Percentiles rank a stretch among this genome's conserved stretches.
These are phyloP conservation scores for Chaetoderma sp. DNA, from an alignment of 2,888 invertebrate species.

Conservation along the genomic window DNA sequence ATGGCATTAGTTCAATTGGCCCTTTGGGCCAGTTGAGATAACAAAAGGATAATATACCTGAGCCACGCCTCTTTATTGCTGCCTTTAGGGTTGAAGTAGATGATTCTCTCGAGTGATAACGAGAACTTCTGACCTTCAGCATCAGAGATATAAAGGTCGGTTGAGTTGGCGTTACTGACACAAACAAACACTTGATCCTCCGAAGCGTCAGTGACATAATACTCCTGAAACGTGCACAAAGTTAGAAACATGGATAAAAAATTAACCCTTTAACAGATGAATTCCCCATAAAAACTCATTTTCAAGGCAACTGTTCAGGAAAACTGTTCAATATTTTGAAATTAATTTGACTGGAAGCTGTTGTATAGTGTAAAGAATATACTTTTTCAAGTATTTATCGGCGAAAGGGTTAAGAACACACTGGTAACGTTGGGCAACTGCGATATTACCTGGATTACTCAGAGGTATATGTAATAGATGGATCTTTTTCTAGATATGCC, in stretches of 20 bases:
- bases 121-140: conserved; percentile 80
- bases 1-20: background rate
- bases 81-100: conserved; percentile 78
- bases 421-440: too few species aligned
- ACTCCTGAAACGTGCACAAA: conserved; percentile 72
- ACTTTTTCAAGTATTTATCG: too few species aligned
- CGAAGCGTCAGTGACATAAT: conserved; percentile 86
- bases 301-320: too few species aligned
- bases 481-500: too few species aligned
- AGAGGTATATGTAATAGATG: too few species aligned
- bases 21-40: background rate
- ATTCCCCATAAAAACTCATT: too few species aligned
- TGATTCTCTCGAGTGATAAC: conserved; percentile 82
- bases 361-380: too few species aligned
- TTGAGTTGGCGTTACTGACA: conserved; percentile 77
- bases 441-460: too few species aligned
- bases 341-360: too few species aligned
- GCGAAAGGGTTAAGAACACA: too few species aligned
- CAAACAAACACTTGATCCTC: conserved; percentile 81
- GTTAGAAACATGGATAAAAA: background rate
- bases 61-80: conserved; percentile 81
- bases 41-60: conserved; percentile 73
- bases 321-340: too few species aligned
- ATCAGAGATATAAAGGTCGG: conserved; percentile 86
- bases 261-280: background rate